A percentile compares a stretch with the other conserved stretches of the same genome.
phyloP scores from a whole-genome alignment of 2,797 vertebrate species.

The Oryzias sinensis region DNA sequence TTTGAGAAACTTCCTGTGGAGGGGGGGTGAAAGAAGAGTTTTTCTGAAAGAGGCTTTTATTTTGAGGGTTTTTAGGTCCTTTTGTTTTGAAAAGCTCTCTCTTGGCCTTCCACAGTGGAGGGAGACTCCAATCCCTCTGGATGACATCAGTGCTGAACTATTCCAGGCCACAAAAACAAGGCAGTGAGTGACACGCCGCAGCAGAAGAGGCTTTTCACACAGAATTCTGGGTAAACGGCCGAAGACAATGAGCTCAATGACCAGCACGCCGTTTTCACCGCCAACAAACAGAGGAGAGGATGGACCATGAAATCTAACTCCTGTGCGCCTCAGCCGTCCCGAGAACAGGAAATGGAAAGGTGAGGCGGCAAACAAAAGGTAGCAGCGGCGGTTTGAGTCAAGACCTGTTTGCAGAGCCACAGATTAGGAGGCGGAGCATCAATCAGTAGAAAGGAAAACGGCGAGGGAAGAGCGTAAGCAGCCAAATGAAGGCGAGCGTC shows the following conservation, averaged over 20 bases:
- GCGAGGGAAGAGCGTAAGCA: slow-evolving; percentile 44
- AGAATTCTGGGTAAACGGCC: slow-evolving; percentile 14
- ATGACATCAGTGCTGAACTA: slow-evolving; percentile 55
- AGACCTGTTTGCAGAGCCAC: slow-evolving; percentile 28
- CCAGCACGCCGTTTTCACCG: slow-evolving; percentile 5
- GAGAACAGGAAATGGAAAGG: slow-evolving; percentile 28
- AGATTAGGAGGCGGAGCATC: slow-evolving; percentile 20
- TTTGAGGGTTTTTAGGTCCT: slow-evolving; percentile 28
- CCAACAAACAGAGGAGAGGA: slow-evolving; percentile 15
- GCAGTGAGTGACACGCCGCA: slow-evolving; percentile 15
- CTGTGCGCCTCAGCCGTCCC: slow-evolving; percentile 23
- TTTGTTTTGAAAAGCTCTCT: slow-evolving; percentile 36
- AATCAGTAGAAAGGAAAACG: slow-evolving; percentile 29
- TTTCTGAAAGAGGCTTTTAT: slow-evolving; percentile 22
- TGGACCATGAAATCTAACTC: slow-evolving; percentile 33
- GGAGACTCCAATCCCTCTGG: slow-evolving; percentile 19
- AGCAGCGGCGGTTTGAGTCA: background rate
- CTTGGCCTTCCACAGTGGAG: slow-evolving; percentile 15
- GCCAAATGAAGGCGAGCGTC: slow-evolving; percentile 59
- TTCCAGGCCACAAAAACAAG: slow-evolving; percentile 17
- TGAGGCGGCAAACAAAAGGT: slow-evolving; percentile 20
- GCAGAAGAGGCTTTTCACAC: slow-evolving; percentile 17
- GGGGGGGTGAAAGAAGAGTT: slow-evolving; percentile 5
- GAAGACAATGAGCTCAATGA: slow-evolving; percentile 1
- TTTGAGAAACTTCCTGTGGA: slow-evolving; percentile 46